phyloP scores from a whole-genome alignment of 2,797 vertebrate species.

The Coracias cyanogaster region DNA sequence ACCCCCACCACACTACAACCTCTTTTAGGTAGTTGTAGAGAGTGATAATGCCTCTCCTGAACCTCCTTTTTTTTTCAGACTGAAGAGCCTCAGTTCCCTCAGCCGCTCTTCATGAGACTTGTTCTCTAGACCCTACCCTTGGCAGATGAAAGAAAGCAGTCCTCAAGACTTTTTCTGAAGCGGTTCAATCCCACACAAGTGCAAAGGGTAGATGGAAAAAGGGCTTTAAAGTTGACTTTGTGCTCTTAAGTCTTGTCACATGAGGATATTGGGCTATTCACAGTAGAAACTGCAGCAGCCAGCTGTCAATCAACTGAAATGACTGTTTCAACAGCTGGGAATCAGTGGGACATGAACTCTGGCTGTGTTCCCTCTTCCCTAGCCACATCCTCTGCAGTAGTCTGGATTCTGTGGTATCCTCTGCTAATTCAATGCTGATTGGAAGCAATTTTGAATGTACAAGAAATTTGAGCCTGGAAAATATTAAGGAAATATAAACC shows the following conservation, averaged over 20 bases:
- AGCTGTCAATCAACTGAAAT: conserved; percentile 56
- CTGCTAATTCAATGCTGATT: conserved; percentile 68
- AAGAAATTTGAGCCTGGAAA: conserved; percentile 60
- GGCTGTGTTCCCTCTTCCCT: conserved; percentile 17
- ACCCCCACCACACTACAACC: neutral
- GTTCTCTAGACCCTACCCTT: neutral
- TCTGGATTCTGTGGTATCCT: conserved; percentile 65
- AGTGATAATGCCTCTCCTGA: neutral
- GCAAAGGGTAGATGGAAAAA: neutral
- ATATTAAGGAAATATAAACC: conserved; percentile 62
- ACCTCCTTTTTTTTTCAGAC: neutral
- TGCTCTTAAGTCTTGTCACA: conserved; percentile 37
- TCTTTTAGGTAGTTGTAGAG: neutral
- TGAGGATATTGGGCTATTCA: neutral
- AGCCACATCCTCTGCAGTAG: conserved; percentile 46
- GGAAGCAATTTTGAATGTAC: conserved; percentile 60
- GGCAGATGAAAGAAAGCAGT: neutral
- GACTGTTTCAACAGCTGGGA: conserved; percentile 70
- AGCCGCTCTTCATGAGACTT: neutral
- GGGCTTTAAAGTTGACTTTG: conserved; percentile 13
- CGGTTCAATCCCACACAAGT: neutral
- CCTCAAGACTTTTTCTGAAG: neutral
- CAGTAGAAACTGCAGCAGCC: conserved; percentile 45
- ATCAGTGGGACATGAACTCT: conserved; percentile 48
- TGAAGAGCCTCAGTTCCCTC: neutral